Evolutionary conservation across 2,113 vertebrate genomes (phyloP), one percentile per base, ranked within the genome.

Genomic region (Xyliphius kryptos): DNA sequence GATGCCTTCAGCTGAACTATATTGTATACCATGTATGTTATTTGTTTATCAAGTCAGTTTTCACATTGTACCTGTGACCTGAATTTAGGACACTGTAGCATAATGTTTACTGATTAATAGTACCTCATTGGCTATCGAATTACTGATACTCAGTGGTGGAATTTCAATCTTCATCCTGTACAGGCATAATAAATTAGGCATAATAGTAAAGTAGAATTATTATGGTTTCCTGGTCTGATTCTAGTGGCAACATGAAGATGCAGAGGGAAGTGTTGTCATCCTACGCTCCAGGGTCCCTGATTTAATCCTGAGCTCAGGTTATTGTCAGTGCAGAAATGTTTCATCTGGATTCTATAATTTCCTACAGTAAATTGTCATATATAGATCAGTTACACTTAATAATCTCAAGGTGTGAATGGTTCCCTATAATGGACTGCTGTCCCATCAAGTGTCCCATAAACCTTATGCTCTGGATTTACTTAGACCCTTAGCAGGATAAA

Each of bases 1-100:
- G 52, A 56, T 11, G 22, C 55, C 56, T 49, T 17, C 17, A 55
- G 63, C 61, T 68, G 37, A 61, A 66, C 37, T 37, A 44, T 10
- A 48, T 38, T 56, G 40, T 55, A 61, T 47, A 56, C 54, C 12
- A 37, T 13, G 21, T 62, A 32, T 20, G n/a, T 58, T 56, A 53
- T 51, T 15, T 53, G n/a, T n/a, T n/a, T n/a, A n/a, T 22, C 37
- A 36, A 2, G 19, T 36, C 13, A 55, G 12, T 15, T 12, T 57
- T 43, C 9, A 10, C 38, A n/a, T 1, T 43, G 55, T 44, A 43
- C 19, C 13, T 22, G 13, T 57, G 19, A 44, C 11, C 21, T 19
- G 54, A 41, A 9, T 43, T 57, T 43, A 44, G 1, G 17, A 8
- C 38, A 43, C 17, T 19, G 22, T 14, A 41, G 37, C 41, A 43